Evolutionary conservation across 2,113 vertebrate species (phyloP), one percentile per base, ranked within the genome.

Genomic region (Psephotus haematonotus): DNA sequence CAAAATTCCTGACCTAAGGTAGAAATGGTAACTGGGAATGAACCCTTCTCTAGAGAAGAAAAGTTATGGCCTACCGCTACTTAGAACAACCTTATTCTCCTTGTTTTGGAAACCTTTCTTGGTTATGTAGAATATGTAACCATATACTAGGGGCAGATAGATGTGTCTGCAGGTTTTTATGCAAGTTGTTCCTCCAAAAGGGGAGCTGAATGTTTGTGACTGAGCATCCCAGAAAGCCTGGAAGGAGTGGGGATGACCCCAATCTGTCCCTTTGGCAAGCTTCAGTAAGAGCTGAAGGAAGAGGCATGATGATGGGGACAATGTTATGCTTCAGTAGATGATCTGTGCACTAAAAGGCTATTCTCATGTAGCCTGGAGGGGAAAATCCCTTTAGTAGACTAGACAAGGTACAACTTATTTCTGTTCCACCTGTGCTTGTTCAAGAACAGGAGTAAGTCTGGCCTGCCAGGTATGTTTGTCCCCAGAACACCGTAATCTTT

Each of bases 381-480:
- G 37, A 19, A 92, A 92, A 59, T 41, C 27, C 59, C 5, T 68
- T 67, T 27, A 59, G 47, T 20, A 35, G 52, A 53, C 22, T 18
- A 86, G 82, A 76, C 49, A 86, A 60, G 20, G 44, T 68, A 67
- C 5, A 16, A 63, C 31, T 24, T 52, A 20, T 93, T 74, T 63
- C 16, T 71, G 13, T 43, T 92, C 31, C 86, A 94, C 95, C 86
- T 95, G 90, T 72, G 41, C 50, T 69, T 33, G 57, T 62, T 52
- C 17, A 77, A 69, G 92, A 53, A 29, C 28, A 89, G 72, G 43
- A 55, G 9, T 43, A 28, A 52, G 28, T 75, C 35, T 93, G 86
- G 24, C 33, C 55, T 0, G 1, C 41, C 59, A 69, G 39, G 33
- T 90, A 83, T 82, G 39, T 86, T 88, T 97, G 84, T 88, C 77